Evolutionary conservation across 2,888 invertebrate species (phyloP).

Genomic region (Tanypteryx hageni): DNA sequence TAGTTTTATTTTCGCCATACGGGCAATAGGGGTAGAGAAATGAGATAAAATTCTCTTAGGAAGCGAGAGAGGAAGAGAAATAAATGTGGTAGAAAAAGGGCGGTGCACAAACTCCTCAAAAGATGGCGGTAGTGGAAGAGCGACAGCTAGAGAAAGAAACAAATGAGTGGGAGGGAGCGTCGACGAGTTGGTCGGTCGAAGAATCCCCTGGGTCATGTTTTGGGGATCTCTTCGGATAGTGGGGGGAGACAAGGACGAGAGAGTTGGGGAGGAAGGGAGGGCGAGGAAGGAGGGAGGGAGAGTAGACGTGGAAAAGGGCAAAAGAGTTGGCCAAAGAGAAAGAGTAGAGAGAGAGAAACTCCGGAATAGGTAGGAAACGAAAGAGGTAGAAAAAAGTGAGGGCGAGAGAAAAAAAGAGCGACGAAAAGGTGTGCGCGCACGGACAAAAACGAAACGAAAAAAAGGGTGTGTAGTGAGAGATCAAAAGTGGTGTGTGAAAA

Average conservation of each 20-base stretch:
- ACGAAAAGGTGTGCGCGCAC: slow-evolving; percentile 62
- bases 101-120: background rate
- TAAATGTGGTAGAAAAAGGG: background rate
- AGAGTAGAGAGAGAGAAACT: slow-evolving; percentile 70
- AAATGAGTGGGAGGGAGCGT: slow-evolving; percentile 5
- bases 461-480: background rate
- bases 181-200: slow-evolving; percentile 41
- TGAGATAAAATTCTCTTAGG: background rate
- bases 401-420: background rate
- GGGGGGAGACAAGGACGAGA: background rate
- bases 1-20: background rate
- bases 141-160: background rate
- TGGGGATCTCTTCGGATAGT: slow-evolving; percentile 17
- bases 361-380: slow-evolving; percentile 9
- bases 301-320: background rate
- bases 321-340: slow-evolving; percentile 69
- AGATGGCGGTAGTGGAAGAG: background rate
- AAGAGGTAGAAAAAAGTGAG: slow-evolving; percentile 26
- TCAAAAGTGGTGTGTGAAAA: background rate
- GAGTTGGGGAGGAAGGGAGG: background rate
- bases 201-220: slow-evolving; percentile 39
- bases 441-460: slow-evolving; percentile 60
- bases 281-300: background rate
- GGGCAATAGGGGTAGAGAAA: background rate
- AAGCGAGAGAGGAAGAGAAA: background rate